phyloP scores from a whole-genome alignment of 2,113 vertebrate genomes.

The Daubentonia madagascariensis region DNA sequence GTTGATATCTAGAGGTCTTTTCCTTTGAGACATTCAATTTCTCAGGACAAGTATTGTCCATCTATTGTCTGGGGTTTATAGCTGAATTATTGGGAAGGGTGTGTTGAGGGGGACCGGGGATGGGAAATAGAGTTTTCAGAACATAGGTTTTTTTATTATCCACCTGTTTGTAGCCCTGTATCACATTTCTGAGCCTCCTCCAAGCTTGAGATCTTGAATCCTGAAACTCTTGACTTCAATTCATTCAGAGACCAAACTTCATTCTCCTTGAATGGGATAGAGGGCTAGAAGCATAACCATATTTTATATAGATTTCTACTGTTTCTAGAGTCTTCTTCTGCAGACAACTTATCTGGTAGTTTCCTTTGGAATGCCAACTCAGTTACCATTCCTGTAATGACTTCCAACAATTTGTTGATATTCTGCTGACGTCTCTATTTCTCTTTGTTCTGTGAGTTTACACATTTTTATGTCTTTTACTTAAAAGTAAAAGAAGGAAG shows the following conservation, averaged over 20 bases:
- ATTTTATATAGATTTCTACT: not conserved
- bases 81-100: not conserved
- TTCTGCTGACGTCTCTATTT: not conserved
- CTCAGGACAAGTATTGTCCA: not conserved
- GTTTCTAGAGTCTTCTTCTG: not conserved
- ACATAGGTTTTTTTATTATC: not conserved
- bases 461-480: not conserved
- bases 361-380: not conserved
- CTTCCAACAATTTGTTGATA: not conserved
- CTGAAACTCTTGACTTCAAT: not conserved
- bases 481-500: not conserved
- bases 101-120: too few relatives aligned
- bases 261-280: not conserved
- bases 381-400: not conserved
- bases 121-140: not conserved
- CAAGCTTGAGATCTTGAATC: not conserved
- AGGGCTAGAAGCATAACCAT: not conserved
- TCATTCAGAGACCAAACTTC: not conserved
- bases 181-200: not conserved
- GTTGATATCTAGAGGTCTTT: not conserved
- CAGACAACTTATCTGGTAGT: not conserved
- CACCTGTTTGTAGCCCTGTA: not conserved
- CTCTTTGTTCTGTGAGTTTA: not conserved
- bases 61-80: not conserved
- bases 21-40: not conserved